A percentile compares a stretch with the other conserved stretches of the same genome.
Conservation (phyloP, 2,797 vertebrate genomes). For the Spondyliosoma cantharus region DNA sequence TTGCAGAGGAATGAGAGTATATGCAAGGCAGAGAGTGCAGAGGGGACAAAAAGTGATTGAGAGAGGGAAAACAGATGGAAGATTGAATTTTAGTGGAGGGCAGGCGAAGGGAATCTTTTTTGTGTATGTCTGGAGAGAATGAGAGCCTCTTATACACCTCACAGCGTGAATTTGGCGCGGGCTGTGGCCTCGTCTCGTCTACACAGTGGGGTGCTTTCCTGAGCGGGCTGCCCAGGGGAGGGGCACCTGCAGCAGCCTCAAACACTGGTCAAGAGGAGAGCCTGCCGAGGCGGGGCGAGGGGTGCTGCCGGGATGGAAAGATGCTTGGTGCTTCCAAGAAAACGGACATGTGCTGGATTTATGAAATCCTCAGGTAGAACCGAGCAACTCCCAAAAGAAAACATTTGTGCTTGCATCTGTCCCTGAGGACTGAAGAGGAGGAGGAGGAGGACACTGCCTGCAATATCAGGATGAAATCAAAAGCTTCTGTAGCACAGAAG, state of each 20-base stretch:
- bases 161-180: slow-evolving; percentile 84
- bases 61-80: slow-evolving; percentile 86
- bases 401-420: slow-evolving; percentile 67
- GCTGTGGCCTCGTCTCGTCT: slow-evolving; percentile 86
- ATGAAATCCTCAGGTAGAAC: slow-evolving; percentile 85
- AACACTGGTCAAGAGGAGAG: slow-evolving; percentile 79
- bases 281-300: slow-evolving; percentile 58
- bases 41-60: slow-evolving; percentile 73
- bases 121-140: slow-evolving; percentile 80
- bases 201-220: slow-evolving; percentile 87
- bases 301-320: slow-evolving; percentile 79
- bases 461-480: slow-evolving; percentile 67
- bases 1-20: slow-evolving; percentile 25
- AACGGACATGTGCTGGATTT: slow-evolving; percentile 82
- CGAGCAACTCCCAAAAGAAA: slow-evolving; percentile 71
- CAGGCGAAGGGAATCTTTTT: slow-evolving; percentile 74
- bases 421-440: slow-evolving; percentile 47
- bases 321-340: slow-evolving; percentile 82
- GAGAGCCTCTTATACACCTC: slow-evolving; percentile 86
- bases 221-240: slow-evolving; percentile 87
- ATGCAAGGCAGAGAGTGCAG: slow-evolving; percentile 25
- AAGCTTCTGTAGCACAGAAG: slow-evolving; percentile 66
- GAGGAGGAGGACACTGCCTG: slow-evolving; percentile 47
- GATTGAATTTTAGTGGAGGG: slow-evolving; percentile 78
- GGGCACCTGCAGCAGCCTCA: slow-evolving; percentile 87